Percentiles rank a stretch among this genome's conserved stretches.
These are phyloP conservation scores for Psephotus haematonotus DNA, from an alignment of 2,113 vertebrate genomes.

Conservation along the genomic window DNA sequence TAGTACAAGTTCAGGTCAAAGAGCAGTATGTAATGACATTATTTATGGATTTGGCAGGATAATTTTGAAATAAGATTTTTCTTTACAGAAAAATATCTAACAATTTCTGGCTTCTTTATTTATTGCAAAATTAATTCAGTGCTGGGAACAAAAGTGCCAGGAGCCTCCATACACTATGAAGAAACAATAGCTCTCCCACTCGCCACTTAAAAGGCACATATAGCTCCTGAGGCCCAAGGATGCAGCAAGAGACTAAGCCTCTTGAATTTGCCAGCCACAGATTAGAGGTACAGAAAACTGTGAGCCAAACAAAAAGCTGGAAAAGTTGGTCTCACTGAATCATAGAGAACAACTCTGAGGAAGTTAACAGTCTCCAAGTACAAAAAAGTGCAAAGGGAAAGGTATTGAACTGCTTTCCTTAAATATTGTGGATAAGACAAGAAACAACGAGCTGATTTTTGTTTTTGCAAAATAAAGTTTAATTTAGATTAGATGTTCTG, in stretches of 20 bases:
- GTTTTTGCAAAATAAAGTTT: neutral
- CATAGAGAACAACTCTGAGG: neutral
- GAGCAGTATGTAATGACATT: neutral
- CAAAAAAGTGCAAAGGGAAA: neutral
- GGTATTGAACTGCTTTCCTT: neutral
- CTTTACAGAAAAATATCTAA: neutral
- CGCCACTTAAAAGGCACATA: neutral
- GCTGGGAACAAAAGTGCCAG: neutral
- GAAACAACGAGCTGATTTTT: neutral
- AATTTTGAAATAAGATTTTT: neutral
- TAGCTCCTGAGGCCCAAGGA: neutral
- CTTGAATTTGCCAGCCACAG: neutral
- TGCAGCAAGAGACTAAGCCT: neutral
- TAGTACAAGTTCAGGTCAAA: neutral
- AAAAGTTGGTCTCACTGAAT: accelerated
- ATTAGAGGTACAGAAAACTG: neutral
- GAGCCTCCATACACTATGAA: neutral
- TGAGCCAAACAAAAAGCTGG: neutral
- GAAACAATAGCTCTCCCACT: neutral
- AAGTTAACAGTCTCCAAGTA: neutral
- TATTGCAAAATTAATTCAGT: neutral
- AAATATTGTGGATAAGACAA: neutral
- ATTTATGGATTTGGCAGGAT: neutral
- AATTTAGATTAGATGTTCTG: neutral
- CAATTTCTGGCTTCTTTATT: neutral